phyloP scores from a whole-genome alignment of 2,797 vertebrate genomes.

The Ciconia nigra region DNA sequence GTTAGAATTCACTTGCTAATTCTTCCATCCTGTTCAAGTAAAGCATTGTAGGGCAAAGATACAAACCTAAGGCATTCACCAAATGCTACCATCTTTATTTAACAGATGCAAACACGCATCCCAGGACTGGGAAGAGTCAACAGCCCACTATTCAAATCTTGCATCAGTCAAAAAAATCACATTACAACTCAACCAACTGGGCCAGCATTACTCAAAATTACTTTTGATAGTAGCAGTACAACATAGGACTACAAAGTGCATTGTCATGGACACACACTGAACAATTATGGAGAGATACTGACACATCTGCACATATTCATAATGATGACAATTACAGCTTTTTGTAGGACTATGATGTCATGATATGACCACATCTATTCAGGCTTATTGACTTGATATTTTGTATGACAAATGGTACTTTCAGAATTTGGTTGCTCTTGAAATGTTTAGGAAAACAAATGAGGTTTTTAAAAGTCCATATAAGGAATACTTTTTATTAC shows the following conservation, averaged over 20 bases:
- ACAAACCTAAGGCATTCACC: not conserved
- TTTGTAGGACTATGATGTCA: slow-evolving; percentile 32
- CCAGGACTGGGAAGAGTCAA: not conserved
- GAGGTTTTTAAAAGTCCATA: not conserved
- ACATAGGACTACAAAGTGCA: not conserved
- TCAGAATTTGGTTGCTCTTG: not conserved
- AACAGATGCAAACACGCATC: not conserved
- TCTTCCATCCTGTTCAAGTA: not conserved
- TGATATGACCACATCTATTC: slow-evolving; percentile 23
- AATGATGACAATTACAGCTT: slow-evolving; percentile 21
- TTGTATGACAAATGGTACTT: not conserved
- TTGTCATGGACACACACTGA: slow-evolving; percentile 4
- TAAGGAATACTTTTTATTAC: not conserved
- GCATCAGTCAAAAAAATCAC: not conserved
- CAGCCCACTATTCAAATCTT: not conserved
- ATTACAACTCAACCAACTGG: not conserved
- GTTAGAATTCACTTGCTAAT: not conserved
- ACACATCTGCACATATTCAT: not conserved
- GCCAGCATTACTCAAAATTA: not conserved
- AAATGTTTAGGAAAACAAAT: not conserved
- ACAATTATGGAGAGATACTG: not conserved
- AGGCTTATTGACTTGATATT: not conserved
- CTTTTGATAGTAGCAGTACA: not conserved
- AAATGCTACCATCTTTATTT: not conserved
- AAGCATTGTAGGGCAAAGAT: not conserved